These are phyloP conservation scores for Todiramphus chloris DNA, from an alignment of 2,113 vertebrate species.

Conservation along the genomic window DNA sequence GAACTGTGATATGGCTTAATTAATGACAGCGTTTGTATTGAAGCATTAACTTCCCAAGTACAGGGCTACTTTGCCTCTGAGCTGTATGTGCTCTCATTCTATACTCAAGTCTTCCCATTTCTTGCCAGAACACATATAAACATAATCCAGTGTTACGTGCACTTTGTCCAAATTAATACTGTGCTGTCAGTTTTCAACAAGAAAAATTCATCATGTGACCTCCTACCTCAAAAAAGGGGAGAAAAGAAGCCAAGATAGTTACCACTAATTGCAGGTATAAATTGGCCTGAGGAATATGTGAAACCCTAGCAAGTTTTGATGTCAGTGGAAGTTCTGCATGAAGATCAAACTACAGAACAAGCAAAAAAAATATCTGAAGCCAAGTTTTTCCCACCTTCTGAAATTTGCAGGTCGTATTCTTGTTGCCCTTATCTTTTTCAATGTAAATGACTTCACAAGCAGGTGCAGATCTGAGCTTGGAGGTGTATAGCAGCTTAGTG, in stretches of 20 bases:
- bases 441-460: neutral
- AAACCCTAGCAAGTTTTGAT: neutral
- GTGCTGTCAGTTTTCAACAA: constrained; percentile 24
- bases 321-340: neutral
- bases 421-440: neutral
- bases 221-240: neutral
- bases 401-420: neutral
- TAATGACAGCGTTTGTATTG: constrained; percentile 26
- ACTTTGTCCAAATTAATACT: constrained; percentile 20
- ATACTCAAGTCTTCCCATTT: neutral
- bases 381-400: neutral
- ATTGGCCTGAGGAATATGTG: neutral
- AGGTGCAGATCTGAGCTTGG: neutral
- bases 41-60: constrained; percentile 39
- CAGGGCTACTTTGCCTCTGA: neutral
- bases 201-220: neutral
- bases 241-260: neutral
- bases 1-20: constrained; percentile 75
- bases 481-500: neutral
- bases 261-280: neutral
- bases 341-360: neutral
- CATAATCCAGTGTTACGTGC: neutral
- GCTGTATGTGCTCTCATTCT: neutral
- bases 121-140: constrained; percentile 25
- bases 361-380: neutral